Evolutionary conservation across 2,888 invertebrate species (phyloP).

Genomic region (Marasmarcha lunaedactyla): DNA sequence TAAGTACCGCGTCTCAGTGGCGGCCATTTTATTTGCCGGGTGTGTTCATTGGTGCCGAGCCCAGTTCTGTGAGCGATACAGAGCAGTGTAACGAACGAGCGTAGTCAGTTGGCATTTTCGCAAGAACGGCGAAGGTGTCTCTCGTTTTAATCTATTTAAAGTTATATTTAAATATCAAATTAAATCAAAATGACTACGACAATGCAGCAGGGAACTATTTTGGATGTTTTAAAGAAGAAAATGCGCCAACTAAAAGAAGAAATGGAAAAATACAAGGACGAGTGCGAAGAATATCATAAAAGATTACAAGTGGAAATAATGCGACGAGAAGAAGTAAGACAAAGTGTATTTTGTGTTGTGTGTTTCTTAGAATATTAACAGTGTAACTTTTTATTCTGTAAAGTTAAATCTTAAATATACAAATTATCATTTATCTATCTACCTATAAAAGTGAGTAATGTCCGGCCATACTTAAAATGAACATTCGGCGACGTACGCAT

Average conservation of each 20-base stretch:
- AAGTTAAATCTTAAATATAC: slow-evolving; percentile 28
- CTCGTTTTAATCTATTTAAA: slow-evolving; percentile 55
- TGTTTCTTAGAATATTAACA: slow-evolving; percentile 29
- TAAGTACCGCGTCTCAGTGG: slow-evolving; percentile 21
- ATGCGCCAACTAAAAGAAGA: slow-evolving; percentile 99
- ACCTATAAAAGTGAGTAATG: slow-evolving; percentile 66
- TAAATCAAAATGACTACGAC: slow-evolving; percentile 84
- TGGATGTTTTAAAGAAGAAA: slow-evolving; percentile 99
- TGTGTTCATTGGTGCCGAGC: slow-evolving; percentile 64
- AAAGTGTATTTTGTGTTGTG: slow-evolving; percentile 52
- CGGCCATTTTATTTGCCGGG: slow-evolving; percentile 69
- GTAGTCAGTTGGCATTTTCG: slow-evolving; percentile 69
- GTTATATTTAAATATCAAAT: slow-evolving; percentile 47
- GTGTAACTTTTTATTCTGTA: slow-evolving; percentile 12
- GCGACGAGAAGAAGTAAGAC: slow-evolving; percentile 97
- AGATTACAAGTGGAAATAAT: slow-evolving; percentile 95
- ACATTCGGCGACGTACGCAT: slow-evolving; percentile 67
- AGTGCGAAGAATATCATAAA: slow-evolving; percentile 95
- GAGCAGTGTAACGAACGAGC: slow-evolving; percentile 39
- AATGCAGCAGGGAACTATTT: slow-evolving; percentile 91
- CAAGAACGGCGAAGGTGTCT: slow-evolving; percentile 65
- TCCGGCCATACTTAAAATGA: slow-evolving; percentile 66
- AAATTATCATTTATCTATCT: slow-evolving; percentile 60
- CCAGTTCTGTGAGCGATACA: slow-evolving; percentile 61
- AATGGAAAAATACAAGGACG: slow-evolving; percentile 98